Evolutionary conservation across 2,113 vertebrate species (phyloP).

Genomic region (Numenius arquata): DNA sequence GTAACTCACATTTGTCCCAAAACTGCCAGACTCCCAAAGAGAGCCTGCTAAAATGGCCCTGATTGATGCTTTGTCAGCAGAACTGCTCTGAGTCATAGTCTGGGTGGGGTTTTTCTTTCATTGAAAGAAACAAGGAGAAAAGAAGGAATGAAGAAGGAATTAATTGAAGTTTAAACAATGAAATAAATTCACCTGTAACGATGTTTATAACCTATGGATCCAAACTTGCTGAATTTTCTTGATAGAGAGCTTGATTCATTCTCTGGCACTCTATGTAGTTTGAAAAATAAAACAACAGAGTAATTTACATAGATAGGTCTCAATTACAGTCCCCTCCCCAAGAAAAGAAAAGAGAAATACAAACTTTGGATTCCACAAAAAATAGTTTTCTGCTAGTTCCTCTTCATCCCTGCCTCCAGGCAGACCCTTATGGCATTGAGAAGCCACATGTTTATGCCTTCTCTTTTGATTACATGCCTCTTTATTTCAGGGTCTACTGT

Average conservation of each 20-base stretch:
- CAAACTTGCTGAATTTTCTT: constrained; percentile 85
- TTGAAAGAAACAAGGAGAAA: not conserved
- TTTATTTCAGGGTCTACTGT: not conserved
- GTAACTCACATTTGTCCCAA: not conserved
- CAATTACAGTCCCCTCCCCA: not conserved
- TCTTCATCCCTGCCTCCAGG: not conserved
- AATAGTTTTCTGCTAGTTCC: not conserved
- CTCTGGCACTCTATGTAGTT: constrained; percentile 80
- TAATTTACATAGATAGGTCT: not conserved
- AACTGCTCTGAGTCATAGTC: not conserved
- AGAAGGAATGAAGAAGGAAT: not conserved
- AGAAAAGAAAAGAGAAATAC: not conserved
- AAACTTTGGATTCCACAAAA: not conserved
- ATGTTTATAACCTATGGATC: constrained; percentile 83
- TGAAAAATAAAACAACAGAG: constrained; percentile 36
- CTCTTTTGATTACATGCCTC: not conserved
- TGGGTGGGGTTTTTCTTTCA: not conserved
- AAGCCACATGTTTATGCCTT: not conserved
- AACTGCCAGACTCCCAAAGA: not conserved
- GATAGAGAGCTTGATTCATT: constrained; percentile 81
- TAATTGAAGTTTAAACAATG: not conserved
- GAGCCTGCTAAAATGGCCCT: not conserved
- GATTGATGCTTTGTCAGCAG: not conserved
- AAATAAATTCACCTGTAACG: constrained; percentile 80
- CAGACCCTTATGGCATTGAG: not conserved